A percentile compares a stretch with the other conserved stretches of the same genome.
phyloP scores from a whole-genome alignment of 2,113 vertebrate species.

The Hemichromis elongatus region DNA sequence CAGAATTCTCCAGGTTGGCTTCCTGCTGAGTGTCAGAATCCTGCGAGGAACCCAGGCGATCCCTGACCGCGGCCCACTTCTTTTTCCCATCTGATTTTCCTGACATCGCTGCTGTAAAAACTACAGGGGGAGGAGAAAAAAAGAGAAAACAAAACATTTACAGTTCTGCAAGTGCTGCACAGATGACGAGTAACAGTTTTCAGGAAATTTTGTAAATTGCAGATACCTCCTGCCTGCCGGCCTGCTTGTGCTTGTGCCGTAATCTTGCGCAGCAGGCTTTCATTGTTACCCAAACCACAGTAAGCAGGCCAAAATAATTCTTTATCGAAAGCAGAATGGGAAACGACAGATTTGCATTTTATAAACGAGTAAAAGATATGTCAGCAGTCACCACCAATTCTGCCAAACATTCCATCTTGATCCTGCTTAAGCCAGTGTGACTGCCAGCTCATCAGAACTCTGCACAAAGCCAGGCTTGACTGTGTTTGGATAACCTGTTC shows the following conservation, averaged over 20 bases:
- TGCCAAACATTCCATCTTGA: slow-evolving; percentile 60
- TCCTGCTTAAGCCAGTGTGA: slow-evolving; percentile 29
- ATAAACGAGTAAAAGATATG: slow-evolving; percentile 12
- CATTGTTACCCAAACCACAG: slow-evolving; percentile 2
- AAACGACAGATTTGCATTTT: slow-evolving; percentile 55
- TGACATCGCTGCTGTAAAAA: slow-evolving; percentile 73
- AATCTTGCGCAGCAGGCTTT: not conserved
- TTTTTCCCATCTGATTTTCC: slow-evolving; percentile 79
- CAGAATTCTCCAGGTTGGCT: slow-evolving; percentile 93
- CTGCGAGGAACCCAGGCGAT: slow-evolving; percentile 82
- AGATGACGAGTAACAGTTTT: not conserved
- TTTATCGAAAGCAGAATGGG: slow-evolving; percentile 47
- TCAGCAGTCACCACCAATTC: slow-evolving; percentile 34
- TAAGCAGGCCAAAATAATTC: slow-evolving; percentile 27
- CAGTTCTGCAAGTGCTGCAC: not conserved
- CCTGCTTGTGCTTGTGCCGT: too few species aligned
- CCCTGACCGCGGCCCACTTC: slow-evolving; percentile 88
- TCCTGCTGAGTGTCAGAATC: slow-evolving; percentile 83
- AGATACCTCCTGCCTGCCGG: not conserved
- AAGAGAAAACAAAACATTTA: not conserved
- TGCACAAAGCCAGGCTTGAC: not conserved
- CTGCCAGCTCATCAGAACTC: slow-evolving; percentile 11
- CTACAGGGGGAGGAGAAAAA: slow-evolving; percentile 1
- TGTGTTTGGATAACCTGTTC: not conserved
- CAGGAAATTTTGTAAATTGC: not conserved